phyloP scores from a whole-genome alignment of 2,888 invertebrate species.

The Spilarctia lutea region DNA sequence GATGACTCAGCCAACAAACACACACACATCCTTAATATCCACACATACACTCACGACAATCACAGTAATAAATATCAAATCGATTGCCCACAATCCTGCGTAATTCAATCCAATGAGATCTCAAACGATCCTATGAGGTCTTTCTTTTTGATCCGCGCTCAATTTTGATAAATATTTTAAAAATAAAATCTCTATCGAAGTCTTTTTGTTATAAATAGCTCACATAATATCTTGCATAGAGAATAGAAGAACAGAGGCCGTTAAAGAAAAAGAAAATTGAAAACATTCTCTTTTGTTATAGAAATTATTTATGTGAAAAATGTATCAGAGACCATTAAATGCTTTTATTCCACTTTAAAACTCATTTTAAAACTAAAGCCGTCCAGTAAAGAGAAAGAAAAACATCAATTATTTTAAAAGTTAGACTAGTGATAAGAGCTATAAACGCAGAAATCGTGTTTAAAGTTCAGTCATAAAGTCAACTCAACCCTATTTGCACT shows the following conservation, averaged over 20 bases:
- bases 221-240: conserved; percentile 36
- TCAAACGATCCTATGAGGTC: conserved; percentile 26
- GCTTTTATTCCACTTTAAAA: conserved; percentile 62
- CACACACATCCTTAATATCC: conserved; percentile 24
- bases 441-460: conserved; percentile 52
- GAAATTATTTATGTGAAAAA: conserved; percentile 29
- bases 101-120: conserved; percentile 48
- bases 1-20: not conserved
- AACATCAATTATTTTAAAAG: conserved; percentile 72
- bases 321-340: conserved; percentile 51
- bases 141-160: conserved; percentile 34
- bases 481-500: not conserved
- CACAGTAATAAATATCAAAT: conserved; percentile 47
- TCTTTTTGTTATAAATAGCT: conserved; percentile 28
- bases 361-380: conserved; percentile 68
- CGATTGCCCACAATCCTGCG: conserved; percentile 44
- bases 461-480: conserved; percentile 57
- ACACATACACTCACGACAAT: conserved; percentile 26
- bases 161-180: conserved; percentile 44
- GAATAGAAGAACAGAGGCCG: conserved; percentile 19
- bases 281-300: not conserved
- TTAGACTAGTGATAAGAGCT: conserved; percentile 64
- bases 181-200: conserved; percentile 38
- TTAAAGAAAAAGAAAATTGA: conserved; percentile 19
- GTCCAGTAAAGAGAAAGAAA: conserved; percentile 64